Evolutionary conservation across 1,140 invertebrate genomes (phyloP).

Genomic region (Procambarus virginalis): DNA sequence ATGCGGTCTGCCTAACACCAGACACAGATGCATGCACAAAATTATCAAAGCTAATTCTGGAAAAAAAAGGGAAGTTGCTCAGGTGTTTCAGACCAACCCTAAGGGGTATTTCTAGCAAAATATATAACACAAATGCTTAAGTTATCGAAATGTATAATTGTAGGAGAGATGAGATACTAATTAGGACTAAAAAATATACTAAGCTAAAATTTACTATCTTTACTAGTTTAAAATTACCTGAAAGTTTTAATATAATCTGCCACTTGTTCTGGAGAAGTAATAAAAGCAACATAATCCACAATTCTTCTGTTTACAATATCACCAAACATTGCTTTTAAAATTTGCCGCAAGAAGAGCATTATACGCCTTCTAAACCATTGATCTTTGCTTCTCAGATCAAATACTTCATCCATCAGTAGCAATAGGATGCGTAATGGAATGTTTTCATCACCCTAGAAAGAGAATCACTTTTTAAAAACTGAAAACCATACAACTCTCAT

Average conservation of each 20-base stretch:
- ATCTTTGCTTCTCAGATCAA: constrained; percentile 89
- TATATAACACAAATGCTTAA: no score
- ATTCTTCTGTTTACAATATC: constrained; percentile 93
- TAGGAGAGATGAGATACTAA: no score
- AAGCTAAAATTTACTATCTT: no score
- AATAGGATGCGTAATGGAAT: constrained; percentile 91
- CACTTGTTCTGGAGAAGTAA: constrained; percentile 89
- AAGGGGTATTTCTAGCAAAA: no score
- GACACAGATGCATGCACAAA: no score
- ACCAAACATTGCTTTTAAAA: constrained; percentile 81
- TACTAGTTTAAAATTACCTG: constrained; percentile 76
- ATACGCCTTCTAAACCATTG: constrained; percentile 90
- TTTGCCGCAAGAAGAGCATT: constrained; percentile 85
- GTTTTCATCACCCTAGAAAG: constrained; percentile 79
- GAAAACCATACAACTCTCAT: no score
- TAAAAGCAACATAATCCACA: constrained; percentile 90
- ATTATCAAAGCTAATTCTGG: no score
- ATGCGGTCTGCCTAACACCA: no score
- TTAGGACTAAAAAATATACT: no score
- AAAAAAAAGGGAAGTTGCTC: no score
- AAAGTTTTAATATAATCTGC: constrained; percentile 90
- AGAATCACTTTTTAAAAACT: not conserved
- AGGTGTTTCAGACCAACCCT: no score
- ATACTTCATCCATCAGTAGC: constrained; percentile 92
- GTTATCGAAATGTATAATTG: no score